Base-by-base conservation (phyloP, 2,113 vertebrate genomes). In the Takifugu flavidus region DNA sequence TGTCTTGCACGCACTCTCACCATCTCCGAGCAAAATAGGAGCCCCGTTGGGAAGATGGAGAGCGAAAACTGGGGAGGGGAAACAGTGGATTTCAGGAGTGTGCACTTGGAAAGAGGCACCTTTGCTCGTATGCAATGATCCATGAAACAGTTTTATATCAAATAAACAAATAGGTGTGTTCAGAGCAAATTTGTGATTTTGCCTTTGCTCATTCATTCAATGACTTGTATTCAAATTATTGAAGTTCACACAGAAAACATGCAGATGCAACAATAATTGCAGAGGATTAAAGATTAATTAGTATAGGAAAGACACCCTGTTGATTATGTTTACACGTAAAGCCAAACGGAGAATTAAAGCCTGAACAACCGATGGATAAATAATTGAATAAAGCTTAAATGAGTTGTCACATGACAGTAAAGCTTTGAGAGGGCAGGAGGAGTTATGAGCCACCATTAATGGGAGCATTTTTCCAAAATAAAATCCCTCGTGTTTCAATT, bases 1-100 rank as follows among this genome's bases (percentile, higher is more conserved):
- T 80, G 71, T 82, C 75, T 55, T 49, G 15, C 53, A 53, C 61
- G 53, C 59, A 55, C 80, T 79, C 57, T 62, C 66, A 69, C 74
- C 69, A 45, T 6, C 47, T 59, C 14, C 49, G 61, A 81, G 74
- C n/a, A 6, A 15, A n/a, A n/a, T n/a, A 75, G 72, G 68, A 70
- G 47, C 62, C 15, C 14, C 6, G 27, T 53, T 46, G 64, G 34
- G 45, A 45, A 60, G 5, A 72, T 27, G 31, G 11, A 47, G 20
- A 47, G 45, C 45, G 42, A 45, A 31, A 43, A 59, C 45, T 25
- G 66, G 56, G 52, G 58, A 29, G 34, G 34, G 49, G 45, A 53
- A 67, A 54, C 31, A 49, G 28, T 60, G 49, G 20, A 49, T 49
- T 26, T 62, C 13, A 46, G 6, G 49, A 58, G 28, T 28, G 31